Percentiles rank a stretch among this genome's conserved stretches.
These are phyloP conservation scores for Melanchra persicariae DNA, from an alignment of 2,888 invertebrate species.

Conservation along the genomic window DNA sequence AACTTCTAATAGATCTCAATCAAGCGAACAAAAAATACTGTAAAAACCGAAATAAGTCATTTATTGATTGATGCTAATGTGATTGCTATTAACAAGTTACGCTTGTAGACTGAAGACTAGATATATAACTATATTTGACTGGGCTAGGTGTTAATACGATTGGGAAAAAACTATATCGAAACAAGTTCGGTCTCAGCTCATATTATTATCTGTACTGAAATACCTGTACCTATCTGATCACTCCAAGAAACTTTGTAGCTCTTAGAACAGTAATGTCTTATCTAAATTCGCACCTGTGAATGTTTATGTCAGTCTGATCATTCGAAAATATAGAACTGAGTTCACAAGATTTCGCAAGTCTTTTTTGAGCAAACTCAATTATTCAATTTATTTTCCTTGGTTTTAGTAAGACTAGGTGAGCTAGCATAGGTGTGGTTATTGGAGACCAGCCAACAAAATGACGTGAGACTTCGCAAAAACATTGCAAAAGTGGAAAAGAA, in stretches of 20 bases:
- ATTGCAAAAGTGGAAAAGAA: constrained; percentile 41
- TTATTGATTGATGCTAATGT: constrained; percentile 41
- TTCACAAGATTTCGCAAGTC: constrained; percentile 8
- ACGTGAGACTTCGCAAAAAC: constrained; percentile 29
- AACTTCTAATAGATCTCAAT: constrained; percentile 40
- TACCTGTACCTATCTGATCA: background rate
- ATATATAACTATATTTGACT: constrained; percentile 3
- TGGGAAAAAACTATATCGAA: background rate
- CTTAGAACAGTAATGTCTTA: background rate
- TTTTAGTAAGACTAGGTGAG: constrained; percentile 13
- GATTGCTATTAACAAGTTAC: constrained; percentile 1
- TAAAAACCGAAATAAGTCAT: constrained; percentile 35
- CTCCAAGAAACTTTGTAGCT: background rate
- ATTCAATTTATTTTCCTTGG: constrained; percentile 39
- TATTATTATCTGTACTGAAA: background rate
- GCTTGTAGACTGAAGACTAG: background rate
- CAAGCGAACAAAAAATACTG: constrained; percentile 37
- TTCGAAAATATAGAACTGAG: background rate
- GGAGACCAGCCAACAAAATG: constrained; percentile 46
- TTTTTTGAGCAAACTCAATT: constrained; percentile 12
- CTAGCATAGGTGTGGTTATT: constrained; percentile 38
- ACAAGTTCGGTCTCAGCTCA: background rate
- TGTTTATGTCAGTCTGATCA: constrained; percentile 2
- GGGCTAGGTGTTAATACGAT: background rate
- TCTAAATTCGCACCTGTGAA: constrained; percentile 12